A percentile compares a stretch with the other conserved stretches of the same genome.
phyloP scores from a whole-genome alignment of 2,888 invertebrate genomes.

The Vesta saturnalis region DNA sequence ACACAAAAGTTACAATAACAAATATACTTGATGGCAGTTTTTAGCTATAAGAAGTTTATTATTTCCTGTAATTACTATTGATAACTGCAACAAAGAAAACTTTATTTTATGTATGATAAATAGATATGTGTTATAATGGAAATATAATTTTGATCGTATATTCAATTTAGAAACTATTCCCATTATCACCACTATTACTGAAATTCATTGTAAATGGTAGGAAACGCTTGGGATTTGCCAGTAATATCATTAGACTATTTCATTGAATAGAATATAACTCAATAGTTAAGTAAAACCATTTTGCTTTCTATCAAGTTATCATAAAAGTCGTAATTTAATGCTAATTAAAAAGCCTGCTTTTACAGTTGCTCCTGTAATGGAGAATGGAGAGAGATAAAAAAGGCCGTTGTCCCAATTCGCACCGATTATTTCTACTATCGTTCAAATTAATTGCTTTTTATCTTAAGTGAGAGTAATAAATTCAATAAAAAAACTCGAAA shows the following conservation, averaged over 20 bases:
- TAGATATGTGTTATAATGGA: too few relatives aligned
- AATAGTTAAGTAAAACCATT: constrained; percentile 6
- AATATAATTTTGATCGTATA: background rate
- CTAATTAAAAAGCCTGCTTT: constrained; percentile 20
- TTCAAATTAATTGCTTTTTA: constrained; percentile 9
- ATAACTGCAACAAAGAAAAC: too few relatives aligned
- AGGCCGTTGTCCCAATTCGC: background rate
- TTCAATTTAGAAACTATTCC: background rate
- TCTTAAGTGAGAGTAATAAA: constrained; percentile 6
- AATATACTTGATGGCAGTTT: too few relatives aligned
- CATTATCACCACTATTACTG: background rate
- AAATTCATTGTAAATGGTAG: background rate
- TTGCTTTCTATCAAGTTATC: constrained; percentile 18
- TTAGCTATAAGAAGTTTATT: too few relatives aligned
- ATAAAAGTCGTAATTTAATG: constrained; percentile 19
- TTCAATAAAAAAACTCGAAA: background rate
- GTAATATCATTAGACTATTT: background rate
- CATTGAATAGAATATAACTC: background rate
- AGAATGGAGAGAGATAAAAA: constrained; percentile 18
- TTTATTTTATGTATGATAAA: too few relatives aligned
- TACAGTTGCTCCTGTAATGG: background rate
- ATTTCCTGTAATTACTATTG: too few relatives aligned
- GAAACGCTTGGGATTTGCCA: background rate
- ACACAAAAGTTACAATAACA: too few relatives aligned
- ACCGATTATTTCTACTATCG: constrained; percentile 5